Conservation (phyloP, 2,797 vertebrate genomes). For the Lagothrix lagotricha region DNA sequence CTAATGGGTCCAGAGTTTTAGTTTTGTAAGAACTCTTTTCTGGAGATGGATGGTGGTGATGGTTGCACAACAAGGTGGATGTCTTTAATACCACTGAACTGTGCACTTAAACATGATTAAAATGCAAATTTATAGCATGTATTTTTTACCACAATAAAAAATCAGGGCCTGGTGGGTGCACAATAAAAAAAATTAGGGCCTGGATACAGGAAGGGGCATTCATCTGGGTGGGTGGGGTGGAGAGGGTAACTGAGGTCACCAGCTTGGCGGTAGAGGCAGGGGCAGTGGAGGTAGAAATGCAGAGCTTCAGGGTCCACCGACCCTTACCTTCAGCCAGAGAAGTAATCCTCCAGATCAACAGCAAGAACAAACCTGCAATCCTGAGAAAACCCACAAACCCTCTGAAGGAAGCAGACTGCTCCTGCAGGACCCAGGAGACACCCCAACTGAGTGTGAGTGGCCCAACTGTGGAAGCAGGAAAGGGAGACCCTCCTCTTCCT, state of each 20-base stretch:
- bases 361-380: no score
- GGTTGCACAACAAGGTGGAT: not conserved
- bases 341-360: constrained; percentile 22
- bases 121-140: not conserved
- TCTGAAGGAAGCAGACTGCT: no score
- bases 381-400: no score
- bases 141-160: not conserved
- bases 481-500: no score
- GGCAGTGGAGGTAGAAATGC: not conserved
- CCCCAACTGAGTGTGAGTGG: no score
- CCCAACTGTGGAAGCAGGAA: no score
- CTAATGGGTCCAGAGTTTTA: not conserved
- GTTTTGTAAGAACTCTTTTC: not conserved
- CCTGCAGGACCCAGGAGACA: no score
- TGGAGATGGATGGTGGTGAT: not conserved
- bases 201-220: not conserved
- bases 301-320: not conserved
- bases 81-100: not conserved
- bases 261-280: not conserved
- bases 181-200: not conserved
- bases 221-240: constrained; percentile 52
- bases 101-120: not conserved
- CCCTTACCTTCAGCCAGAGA: not conserved
- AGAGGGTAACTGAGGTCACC: constrained; percentile 55
- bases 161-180: not conserved